These are phyloP conservation scores for Perizoma flavofasciatum DNA, from an alignment of 2,888 invertebrate genomes.

Conservation along the genomic window DNA sequence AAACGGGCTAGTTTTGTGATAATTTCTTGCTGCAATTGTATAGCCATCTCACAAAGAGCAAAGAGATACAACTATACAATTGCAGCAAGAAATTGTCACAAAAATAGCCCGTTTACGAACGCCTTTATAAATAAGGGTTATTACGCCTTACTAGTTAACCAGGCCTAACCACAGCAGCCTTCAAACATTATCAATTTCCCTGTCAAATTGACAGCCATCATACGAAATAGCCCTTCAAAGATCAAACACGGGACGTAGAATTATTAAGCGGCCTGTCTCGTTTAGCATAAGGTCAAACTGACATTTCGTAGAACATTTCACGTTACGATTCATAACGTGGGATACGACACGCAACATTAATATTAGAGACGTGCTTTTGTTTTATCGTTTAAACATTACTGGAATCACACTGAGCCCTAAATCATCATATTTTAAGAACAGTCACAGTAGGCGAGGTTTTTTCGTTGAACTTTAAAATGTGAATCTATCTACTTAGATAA, in stretches of 20 bases:
- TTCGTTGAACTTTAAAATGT: no score
- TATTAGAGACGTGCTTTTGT: slow-evolving; percentile 48
- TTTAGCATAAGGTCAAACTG: slow-evolving; percentile 83
- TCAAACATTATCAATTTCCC: slow-evolving; percentile 43
- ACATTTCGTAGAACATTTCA: slow-evolving; percentile 77
- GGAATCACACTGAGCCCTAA: no score
- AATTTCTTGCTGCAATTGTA: no score
- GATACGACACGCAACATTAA: slow-evolving; percentile 62
- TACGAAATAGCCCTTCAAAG: slow-evolving; percentile 73
- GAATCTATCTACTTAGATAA: no score
- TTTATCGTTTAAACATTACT: not conserved
- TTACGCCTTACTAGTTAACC: not conserved
- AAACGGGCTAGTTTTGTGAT: no score
- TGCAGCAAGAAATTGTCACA: no score
- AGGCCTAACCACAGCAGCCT: slow-evolving; percentile 6
- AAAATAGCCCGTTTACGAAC: no score
- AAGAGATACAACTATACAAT: no score
- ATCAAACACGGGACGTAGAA: slow-evolving; percentile 68
- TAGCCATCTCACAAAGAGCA: no score
- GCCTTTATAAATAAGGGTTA: no score
- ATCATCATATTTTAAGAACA: no score
- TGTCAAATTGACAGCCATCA: slow-evolving; percentile 68
- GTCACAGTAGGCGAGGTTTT: no score
- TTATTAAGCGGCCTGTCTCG: slow-evolving; percentile 64
- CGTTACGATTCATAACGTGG: slow-evolving; percentile 60